Evolutionary conservation across 2,113 vertebrate genomes (phyloP).

Genomic region (Erinaceus europaeus): DNA sequence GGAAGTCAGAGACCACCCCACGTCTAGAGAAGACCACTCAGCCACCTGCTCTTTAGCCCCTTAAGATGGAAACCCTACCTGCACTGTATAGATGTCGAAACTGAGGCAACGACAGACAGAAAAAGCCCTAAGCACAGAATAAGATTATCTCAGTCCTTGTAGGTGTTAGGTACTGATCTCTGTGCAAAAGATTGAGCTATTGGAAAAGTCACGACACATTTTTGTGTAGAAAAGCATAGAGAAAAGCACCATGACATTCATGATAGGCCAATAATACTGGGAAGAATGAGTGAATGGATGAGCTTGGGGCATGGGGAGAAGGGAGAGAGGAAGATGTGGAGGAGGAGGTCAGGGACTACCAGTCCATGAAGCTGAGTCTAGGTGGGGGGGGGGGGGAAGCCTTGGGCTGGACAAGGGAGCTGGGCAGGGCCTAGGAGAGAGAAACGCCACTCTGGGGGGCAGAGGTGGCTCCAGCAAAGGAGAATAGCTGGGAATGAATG

Average conservation of each 20-base stretch:
- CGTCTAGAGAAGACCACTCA: fast-evolving
- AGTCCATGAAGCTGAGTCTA: too few relatives aligned
- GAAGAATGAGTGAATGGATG: fast-evolving
- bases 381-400: fast-evolving
- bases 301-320: neutral
- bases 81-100: neutral
- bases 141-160: neutral
- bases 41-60: neutral
- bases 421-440: too few relatives aligned
- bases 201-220: too few relatives aligned
- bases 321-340: neutral
- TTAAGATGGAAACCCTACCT: neutral
- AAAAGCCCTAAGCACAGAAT: too few relatives aligned
- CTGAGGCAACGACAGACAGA: neutral
- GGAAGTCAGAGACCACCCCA: neutral
- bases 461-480: too few relatives aligned
- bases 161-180: fast-evolving
- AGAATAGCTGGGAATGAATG: too few relatives aligned
- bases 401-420: neutral
- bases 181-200: too few relatives aligned
- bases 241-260: too few relatives aligned
- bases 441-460: too few relatives aligned
- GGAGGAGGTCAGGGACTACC: neutral
- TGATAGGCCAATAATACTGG: too few relatives aligned
- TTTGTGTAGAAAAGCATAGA: too few relatives aligned